Conservation (phyloP, 2,888 invertebrate species). For the Plebejus argus region DNA sequence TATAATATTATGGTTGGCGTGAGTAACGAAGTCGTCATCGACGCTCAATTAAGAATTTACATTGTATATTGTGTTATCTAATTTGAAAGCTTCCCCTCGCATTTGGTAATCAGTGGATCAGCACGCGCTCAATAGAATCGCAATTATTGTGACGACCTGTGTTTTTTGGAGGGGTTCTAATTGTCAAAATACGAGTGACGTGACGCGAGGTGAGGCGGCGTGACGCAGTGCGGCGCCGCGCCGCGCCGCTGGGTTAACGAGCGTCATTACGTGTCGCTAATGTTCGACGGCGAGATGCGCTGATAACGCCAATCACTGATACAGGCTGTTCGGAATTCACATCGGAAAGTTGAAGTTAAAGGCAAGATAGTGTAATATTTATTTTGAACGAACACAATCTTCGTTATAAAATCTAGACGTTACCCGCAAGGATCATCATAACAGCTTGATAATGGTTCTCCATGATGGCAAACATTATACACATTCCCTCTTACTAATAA, state of each 20-base stretch:
- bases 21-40: neutral
- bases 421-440: no score
- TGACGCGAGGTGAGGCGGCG: conserved; percentile 4
- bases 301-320: conserved; percentile 54
- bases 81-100: conserved; percentile 3
- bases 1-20: neutral
- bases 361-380: no score
- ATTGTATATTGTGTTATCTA: neutral
- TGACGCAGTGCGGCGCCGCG: neutral
- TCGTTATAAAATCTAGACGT: no score
- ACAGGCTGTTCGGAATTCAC: conserved; percentile 47
- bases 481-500: no score
- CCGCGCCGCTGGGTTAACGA: conserved; percentile 48
- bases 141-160: conserved; percentile 15
- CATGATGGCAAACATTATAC: no score
- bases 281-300: conserved; percentile 32
- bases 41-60: neutral
- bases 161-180: conserved; percentile 6
- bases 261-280: conserved; percentile 42
- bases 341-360: no score
- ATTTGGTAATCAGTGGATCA: conserved; percentile 1
- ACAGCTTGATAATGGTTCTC: no score
- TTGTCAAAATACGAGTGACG: conserved; percentile 12
- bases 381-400: no score
- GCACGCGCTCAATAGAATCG: neutral